A percentile compares a stretch with the other conserved stretches of the same genome.
phyloP scores from a whole-genome alignment of 2,888 invertebrate genomes.

The Lepidocyrtoides sp. region DNA sequence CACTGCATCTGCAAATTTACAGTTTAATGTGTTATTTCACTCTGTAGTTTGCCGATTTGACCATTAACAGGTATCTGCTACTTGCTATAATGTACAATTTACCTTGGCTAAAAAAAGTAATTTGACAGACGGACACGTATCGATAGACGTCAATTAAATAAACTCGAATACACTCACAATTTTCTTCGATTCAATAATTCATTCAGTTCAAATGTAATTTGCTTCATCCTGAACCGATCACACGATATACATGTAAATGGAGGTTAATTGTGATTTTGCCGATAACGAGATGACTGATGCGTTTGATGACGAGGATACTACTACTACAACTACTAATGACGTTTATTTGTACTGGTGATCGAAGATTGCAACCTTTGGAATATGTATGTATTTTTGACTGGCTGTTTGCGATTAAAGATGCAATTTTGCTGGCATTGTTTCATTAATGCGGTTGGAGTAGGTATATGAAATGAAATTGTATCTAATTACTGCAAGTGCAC shows the following conservation, averaged over 20 bases:
- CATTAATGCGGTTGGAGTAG: background rate
- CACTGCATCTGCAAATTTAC: constrained; percentile 10
- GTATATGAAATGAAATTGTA: background rate
- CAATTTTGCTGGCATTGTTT: background rate
- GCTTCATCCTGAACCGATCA: background rate
- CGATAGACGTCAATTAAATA: constrained; percentile 61
- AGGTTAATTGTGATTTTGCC: constrained; percentile 57
- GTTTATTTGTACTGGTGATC: background rate
- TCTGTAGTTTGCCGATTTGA: constrained; percentile 12
- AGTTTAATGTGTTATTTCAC: constrained; percentile 33
- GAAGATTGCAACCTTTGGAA: background rate
- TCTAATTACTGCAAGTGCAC: background rate
- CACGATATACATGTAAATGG: constrained; percentile 36
- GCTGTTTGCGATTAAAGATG: background rate
- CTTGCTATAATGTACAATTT: background rate
- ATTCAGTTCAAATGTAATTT: constrained; percentile 41
- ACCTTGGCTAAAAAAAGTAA: constrained; percentile 24
- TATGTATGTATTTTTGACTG: background rate
- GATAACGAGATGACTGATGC: constrained; percentile 59
- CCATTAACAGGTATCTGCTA: background rate
- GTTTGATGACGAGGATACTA: constrained; percentile 4
- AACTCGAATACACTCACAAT: constrained; percentile 63
- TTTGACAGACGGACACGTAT: constrained; percentile 53
- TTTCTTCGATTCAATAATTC: constrained; percentile 42
- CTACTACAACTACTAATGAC: no score